Base-by-base conservation (phyloP, 2,888 invertebrate genomes). In the Nysson spinosus region DNA sequence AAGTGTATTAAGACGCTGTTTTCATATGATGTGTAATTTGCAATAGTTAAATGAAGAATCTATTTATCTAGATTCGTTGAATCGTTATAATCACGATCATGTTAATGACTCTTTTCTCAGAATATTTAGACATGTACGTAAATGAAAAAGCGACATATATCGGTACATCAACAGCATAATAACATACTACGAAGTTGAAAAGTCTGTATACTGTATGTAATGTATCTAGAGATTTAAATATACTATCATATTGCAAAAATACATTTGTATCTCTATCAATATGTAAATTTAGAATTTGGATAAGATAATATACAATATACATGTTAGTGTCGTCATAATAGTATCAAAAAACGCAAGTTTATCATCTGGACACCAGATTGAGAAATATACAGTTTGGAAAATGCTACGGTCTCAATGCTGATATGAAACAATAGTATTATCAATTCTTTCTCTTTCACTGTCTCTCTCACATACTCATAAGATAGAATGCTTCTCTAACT, bases 141-240 rank as follows among this genome's bases (percentile, higher is more conserved):
- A 37, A 40, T 17, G 34, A 12, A 40, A 11, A 47, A 40, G 14
- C 20, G 7, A 22, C 67, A 67, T 67, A 67, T 67, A 66, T 54
- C 54, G 26, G 47, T 69, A 69, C 63, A 69, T 69, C 69, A 63
- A 50, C 69, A 58, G 68, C 58, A 69, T 54, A 62, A 28, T 34
- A 40, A 35, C 19, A 14, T 12, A 30, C 40, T 52, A 47, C 39
- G 5, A 68, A 50, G 32, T 37, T 43, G 30, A 16, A 4, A 49
- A 49, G 20, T 58, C 24, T 64, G 32, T 44, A 42, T 55, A 50
- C 32, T 49, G 30, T 61, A 52, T 19, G 54, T 55, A 64, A 64
- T 50, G 63, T 44, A 50, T 57, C 5, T 65, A 65, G 57, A 26
- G 22, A 58, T 24, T 40, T 50, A 50, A 44, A 34, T 54, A 50